phyloP scores from a whole-genome alignment of 2,888 invertebrate genomes.

The Drosophila picticornis region DNA sequence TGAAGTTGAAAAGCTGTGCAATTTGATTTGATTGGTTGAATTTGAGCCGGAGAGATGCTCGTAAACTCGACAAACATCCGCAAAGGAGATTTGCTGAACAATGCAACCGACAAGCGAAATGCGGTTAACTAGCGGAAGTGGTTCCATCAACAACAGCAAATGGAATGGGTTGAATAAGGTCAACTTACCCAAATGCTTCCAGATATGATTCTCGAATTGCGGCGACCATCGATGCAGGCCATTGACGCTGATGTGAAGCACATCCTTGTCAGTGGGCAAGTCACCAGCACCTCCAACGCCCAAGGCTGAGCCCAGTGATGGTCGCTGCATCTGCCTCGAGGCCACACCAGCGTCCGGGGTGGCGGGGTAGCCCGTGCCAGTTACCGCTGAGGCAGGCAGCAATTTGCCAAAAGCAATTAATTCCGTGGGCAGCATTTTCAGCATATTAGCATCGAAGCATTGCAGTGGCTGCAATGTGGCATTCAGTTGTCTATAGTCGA shows the following conservation, averaged over 20 bases:
- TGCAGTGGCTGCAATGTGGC: constrained; percentile 83
- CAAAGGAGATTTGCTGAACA: constrained; percentile 54
- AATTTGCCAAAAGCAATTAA: constrained; percentile 85
- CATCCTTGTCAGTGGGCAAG: constrained; percentile 66
- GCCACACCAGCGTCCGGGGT: constrained; percentile 35
- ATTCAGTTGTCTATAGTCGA: constrained; percentile 83
- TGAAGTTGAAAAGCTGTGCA: constrained; percentile 22
- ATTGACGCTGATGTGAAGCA: constrained; percentile 84
- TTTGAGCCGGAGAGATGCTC: constrained; percentile 29
- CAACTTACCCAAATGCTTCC: constrained; percentile 85
- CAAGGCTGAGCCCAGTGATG: constrained; percentile 37
- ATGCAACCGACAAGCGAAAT: constrained; percentile 61
- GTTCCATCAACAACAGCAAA: constrained; percentile 5
- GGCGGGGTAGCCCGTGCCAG: constrained; percentile 12
- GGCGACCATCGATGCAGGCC: constrained; percentile 85
- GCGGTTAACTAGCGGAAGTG: constrained; percentile 65
- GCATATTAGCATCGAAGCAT: constrained; percentile 84
- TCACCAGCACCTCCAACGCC: constrained; percentile 9
- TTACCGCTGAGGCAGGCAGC: constrained; percentile 69
- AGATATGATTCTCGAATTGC: constrained; percentile 84
- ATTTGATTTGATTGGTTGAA: constrained; percentile 64
- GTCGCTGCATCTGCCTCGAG: constrained; percentile 61
- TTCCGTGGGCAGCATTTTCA: constrained; percentile 84
- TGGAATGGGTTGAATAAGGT: not conserved
- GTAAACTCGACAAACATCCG: constrained; percentile 20